Conservation (phyloP, 2,113 vertebrate species). For the Micronisus gabar region DNA sequence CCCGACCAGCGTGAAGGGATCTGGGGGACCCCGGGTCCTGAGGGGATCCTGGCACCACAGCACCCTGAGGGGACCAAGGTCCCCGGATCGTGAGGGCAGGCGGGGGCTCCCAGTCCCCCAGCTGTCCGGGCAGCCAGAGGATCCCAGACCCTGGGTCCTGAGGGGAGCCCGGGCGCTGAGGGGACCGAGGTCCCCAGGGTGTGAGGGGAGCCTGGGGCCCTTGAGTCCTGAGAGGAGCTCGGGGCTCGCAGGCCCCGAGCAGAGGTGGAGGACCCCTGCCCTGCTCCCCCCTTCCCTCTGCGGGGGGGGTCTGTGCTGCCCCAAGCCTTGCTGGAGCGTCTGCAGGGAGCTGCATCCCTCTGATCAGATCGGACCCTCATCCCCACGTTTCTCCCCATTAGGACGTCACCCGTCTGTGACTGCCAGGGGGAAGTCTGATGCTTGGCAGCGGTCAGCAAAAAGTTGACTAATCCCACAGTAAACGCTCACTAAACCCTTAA, state of each 20-base stretch:
- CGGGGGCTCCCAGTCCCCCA: fast-evolving
- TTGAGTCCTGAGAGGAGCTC: neutral
- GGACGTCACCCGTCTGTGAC: fast-evolving
- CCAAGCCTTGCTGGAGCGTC: neutral
- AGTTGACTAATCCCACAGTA: neutral
- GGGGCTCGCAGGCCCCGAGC: neutral
- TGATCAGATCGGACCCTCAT: fast-evolving
- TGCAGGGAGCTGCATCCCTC: neutral
- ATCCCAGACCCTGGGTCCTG: neutral
- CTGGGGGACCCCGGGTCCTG: neutral
- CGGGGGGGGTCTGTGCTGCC: neutral
- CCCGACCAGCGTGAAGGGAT: neutral
- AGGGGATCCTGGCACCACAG: neutral
- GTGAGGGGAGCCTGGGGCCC: neutral
- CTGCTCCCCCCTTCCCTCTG: fast-evolving
- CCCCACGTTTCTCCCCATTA: fast-evolving
- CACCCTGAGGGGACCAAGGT: too few relatives aligned
- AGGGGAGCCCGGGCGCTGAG: neutral
- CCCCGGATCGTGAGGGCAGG: fast-evolving
- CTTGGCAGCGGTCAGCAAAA: neutral
- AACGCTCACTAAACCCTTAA: neutral
- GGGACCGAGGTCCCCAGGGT: neutral
- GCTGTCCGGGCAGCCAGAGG: neutral
- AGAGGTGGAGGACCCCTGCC: neutral
- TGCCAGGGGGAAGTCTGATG: neutral